Percentiles rank a stretch among this genome's conserved stretches.
Evolutionary conservation across 2,888 invertebrate genomes (phyloP).

Genomic region (Cryptophagus acutangulus): DNA sequence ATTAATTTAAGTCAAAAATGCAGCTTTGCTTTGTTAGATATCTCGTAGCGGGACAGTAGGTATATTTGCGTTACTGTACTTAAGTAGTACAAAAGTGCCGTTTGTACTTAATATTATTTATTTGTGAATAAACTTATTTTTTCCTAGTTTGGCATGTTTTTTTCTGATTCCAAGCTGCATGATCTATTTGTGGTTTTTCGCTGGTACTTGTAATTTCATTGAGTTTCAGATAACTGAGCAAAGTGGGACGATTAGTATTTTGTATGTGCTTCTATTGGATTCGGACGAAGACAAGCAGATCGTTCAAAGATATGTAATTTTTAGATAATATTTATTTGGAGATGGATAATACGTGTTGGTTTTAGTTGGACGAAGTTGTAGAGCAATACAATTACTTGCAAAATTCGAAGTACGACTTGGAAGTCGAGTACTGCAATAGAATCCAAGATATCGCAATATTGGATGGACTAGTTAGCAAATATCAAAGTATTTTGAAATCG

Average conservation of each 20-base stretch:
- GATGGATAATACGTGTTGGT: slow-evolving; percentile 6
- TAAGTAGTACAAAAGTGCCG: background rate
- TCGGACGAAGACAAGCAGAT: no score
- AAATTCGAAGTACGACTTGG: slow-evolving; percentile 41
- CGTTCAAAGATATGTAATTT: no score
- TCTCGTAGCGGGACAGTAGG: no score
- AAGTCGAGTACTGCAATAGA: slow-evolving; percentile 41
- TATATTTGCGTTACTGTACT: slow-evolving; percentile 5
- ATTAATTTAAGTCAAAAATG: slow-evolving; percentile 8
- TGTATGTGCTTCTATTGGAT: no score
- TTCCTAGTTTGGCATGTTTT: no score
- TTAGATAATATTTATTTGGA: background rate
- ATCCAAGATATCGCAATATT: slow-evolving; percentile 41
- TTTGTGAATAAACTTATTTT: background rate
- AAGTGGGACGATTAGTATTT: no score
- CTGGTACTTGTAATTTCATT: no score
- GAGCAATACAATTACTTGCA: slow-evolving; percentile 29
- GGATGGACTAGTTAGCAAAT: slow-evolving; percentile 40
- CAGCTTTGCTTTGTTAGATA: background rate
- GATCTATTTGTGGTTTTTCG: no score
- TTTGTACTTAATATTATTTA: slow-evolving; percentile 1
- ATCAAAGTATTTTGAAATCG: slow-evolving; percentile 35
- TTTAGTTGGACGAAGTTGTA: slow-evolving; percentile 13
- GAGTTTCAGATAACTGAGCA: no score
- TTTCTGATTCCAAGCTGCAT: no score